Evolutionary conservation across 2,888 invertebrate species (phyloP), one percentile per base, ranked within the genome.

Genomic region (Caradrina kadenii): DNA sequence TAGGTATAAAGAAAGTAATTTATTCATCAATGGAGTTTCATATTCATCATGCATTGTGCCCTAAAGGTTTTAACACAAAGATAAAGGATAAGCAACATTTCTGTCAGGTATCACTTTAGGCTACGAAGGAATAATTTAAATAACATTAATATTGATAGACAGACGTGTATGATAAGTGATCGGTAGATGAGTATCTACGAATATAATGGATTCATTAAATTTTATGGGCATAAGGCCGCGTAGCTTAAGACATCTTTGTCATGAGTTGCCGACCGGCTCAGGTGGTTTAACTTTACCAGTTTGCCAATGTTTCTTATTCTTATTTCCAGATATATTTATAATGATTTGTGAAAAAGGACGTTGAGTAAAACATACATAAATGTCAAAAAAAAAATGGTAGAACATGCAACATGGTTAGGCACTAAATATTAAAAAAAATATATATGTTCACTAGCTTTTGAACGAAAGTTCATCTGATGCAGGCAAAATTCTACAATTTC

Each of bases 91-190:
- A 65, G 49, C 17, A 45, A 52, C 15, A 2, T 55, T 55, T 50
- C 54, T 55, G 62, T 67, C 54, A 62, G 13, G 8, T 67, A 75
- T 60, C 73, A 63, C 62, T 77, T 67, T 67, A 21, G 42, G 54
- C 19, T 60, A 49, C 22, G 13, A n/a, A 49, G 52, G 42, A 55
- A 73, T 63, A 67, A 77, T 73, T 67, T 63, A 60, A 63, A 65
- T 65, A 63, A 6, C 21, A 71, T 79, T 56, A 79, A 71, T 67
- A 67, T 67, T 66, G 48, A 67, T 63, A 63, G 21, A 52, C 13
- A 72, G 31, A 62, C 21, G 19, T 50, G 52, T 52, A 67, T 63
- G 60, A 45, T 49, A 73, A 67, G 55, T 67, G 63, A 67, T 76
- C 67, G 42, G 8, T 5, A 11, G 59, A 67, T 59, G 48, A 15